Conservation (phyloP, 2,797 vertebrate genomes). For the Tolypeutes matacus region DNA sequence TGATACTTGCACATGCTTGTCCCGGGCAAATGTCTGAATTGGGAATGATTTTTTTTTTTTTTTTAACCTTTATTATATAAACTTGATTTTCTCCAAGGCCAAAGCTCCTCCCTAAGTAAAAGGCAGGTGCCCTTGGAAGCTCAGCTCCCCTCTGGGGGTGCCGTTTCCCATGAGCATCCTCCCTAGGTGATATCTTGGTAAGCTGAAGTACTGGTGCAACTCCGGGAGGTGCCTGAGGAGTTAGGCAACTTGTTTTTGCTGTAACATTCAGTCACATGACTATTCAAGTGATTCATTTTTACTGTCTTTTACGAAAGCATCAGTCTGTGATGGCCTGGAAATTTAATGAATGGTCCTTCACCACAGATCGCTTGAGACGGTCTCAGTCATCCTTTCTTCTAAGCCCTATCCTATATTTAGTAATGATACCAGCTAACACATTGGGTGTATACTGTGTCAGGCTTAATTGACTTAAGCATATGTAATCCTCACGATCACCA, state of each 20-base stretch:
- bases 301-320: not conserved
- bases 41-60: slow-evolving; percentile 10
- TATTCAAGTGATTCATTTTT: not conserved
- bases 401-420: not conserved
- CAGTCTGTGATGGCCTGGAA: not conserved
- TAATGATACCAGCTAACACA: not conserved
- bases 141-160: not conserved
- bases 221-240: not conserved
- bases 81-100: not conserved
- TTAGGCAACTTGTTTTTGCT: not conserved
- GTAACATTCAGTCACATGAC: fast-evolving
- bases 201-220: not conserved
- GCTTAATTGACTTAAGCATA: not conserved
- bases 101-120: slow-evolving; percentile 10
- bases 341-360: not conserved
- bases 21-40: not conserved
- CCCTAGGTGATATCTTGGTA: not conserved
- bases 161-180: not conserved
- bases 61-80: slow-evolving; percentile 63
- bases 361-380: not conserved
- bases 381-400: not conserved
- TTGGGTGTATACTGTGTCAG: too few species aligned
- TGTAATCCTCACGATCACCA: not conserved
- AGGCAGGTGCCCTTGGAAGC: not conserved
- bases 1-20: not conserved